Conservation (phyloP, 1,140 invertebrate genomes). For the Diploscapter pachys region DNA sequence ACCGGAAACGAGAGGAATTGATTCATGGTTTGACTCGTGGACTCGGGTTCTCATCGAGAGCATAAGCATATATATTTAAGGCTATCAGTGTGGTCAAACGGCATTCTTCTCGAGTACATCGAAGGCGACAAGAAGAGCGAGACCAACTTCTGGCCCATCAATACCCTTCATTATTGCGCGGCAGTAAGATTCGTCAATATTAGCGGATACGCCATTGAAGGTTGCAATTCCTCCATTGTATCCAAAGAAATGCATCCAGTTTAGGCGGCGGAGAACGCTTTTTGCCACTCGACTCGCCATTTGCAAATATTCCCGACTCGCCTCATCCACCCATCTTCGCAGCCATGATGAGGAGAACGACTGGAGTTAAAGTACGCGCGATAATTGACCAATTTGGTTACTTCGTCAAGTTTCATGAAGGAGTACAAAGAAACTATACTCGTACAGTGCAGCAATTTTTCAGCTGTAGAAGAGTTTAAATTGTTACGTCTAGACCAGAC, state of each 20-base stretch:
- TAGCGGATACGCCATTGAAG: conserved; percentile 60
- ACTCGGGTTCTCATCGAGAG: no score
- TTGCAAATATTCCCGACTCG: conserved; percentile 76
- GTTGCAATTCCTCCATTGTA: no score
- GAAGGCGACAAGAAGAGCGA: conserved; percentile 90
- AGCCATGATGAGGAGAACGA: conserved; percentile 85
- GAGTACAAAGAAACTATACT: no score
- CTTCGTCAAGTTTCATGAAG: no score
- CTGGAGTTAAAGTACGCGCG: conserved; percentile 76
- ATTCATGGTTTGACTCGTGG: conserved; percentile 71
- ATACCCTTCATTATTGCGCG: conserved; percentile 92
- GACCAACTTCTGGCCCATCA: conserved; percentile 93
- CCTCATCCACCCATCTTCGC: conserved; percentile 90
- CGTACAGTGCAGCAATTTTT: no score
- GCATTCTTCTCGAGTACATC: conserved; percentile 89
- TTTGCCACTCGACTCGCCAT: conserved; percentile 89
- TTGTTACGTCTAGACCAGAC: no score
- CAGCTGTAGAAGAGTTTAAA: no score
- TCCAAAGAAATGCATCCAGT: no score
- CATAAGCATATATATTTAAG: conserved; percentile 57
- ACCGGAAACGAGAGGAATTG: conserved; percentile 80
- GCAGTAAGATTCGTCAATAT: conserved; percentile 79
- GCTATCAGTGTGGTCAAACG: conserved; percentile 94
- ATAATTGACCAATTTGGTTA: no score
- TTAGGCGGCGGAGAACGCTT: conserved; percentile 73